Evolutionary conservation across 2,113 vertebrate species (phyloP).

Genomic region (Psammodynastes pulverulentus): DNA sequence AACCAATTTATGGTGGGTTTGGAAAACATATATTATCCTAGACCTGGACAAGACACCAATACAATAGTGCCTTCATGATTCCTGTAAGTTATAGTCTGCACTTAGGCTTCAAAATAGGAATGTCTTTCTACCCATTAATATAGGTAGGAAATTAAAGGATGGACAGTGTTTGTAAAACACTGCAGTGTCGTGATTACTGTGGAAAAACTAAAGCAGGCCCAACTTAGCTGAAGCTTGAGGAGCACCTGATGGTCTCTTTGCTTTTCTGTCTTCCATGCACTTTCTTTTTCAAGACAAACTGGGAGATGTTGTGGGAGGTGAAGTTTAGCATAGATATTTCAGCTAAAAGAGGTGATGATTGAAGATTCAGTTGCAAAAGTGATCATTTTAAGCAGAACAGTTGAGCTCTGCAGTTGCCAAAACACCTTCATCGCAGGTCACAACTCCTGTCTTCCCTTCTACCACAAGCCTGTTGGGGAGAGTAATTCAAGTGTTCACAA

Average conservation of each 20-base stretch:
- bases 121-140: background rate
- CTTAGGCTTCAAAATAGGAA: background rate
- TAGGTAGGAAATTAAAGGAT: background rate
- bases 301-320: background rate
- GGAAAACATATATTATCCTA: background rate
- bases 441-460: background rate
- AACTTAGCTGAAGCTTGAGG: background rate
- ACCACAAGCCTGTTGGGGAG: background rate
- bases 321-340: background rate
- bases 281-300: background rate
- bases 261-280: background rate
- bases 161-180: background rate
- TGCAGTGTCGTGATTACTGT: background rate
- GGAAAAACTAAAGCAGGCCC: background rate
- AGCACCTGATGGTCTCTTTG: background rate
- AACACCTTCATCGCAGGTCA: background rate
- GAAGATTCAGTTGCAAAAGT: background rate
- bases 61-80: background rate
- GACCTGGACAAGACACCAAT: background rate
- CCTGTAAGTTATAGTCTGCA: background rate
- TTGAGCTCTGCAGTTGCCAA: background rate
- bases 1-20: background rate
- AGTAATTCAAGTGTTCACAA: background rate
- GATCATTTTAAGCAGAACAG: background rate
- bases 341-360: background rate